Base-by-base conservation (phyloP, 2,113 vertebrate species). In the Daphoenositta chrysoptera region DNA sequence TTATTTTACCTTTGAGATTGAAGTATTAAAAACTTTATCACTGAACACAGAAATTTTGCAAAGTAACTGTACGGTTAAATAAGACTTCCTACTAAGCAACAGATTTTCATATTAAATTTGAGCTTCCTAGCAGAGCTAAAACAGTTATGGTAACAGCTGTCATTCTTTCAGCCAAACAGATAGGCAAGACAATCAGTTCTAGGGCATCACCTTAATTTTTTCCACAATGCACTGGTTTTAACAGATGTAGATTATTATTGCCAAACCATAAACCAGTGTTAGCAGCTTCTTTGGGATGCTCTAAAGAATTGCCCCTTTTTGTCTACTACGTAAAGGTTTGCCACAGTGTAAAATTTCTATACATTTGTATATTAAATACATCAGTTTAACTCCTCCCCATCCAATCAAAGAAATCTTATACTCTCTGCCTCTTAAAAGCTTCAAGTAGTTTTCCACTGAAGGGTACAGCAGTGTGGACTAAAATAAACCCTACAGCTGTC, bases 401-500 rank as follows among this genome's bases (percentile, higher is more conserved):
- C 5, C 21, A 73, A 33, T 28, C 64, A 82, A 60, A 82, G 24
- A 84, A 54, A 71, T 68, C 8, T 83, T 64, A 18, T 1, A 58
- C 35, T 19, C 35, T 64, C 70, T 77, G 65, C 28, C 15, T 87
- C 65, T 69, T 72, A 61, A 89, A 90, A 77, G 33, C 40, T 88
- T 68, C 37, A 88, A 69, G 66, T 60, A 69, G 40, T 57, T 86
- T 94, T 75, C 54, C n/a, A 69, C 63, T 37, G 68, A 89, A 80
- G 26, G 31, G 37, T 76, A 86, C 26, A 88, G 40, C 21, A 83
- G 40, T 2, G 0, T 13, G 37, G 83, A 66, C 63, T 90, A 89
- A 95, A 96, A 92, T 69, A 89, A 92, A 86, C 45, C 33, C 54
- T 83, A 81, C 68, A 92, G 60, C 83, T 94, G 70, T 57, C 91